Evolutionary conservation across 2,888 invertebrate species (phyloP).

Genomic region (Odontocerum albicorne): DNA sequence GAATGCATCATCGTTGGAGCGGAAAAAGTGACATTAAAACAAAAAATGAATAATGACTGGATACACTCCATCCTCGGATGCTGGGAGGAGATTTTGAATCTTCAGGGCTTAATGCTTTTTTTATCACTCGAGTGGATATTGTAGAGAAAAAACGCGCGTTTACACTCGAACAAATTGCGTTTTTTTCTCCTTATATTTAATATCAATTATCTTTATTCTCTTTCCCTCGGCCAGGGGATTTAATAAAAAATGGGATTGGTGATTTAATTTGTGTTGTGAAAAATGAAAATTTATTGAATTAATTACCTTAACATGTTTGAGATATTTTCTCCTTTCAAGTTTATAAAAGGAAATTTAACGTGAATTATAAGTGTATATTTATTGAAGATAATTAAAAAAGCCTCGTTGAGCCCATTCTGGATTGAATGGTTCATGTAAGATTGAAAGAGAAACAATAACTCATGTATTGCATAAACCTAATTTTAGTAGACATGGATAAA

Average conservation of each 20-base stretch:
- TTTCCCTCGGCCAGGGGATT: slow-evolving; percentile 7
- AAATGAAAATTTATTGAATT: no score
- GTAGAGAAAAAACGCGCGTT: slow-evolving; percentile 8
- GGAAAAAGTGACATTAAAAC: slow-evolving; percentile 29
- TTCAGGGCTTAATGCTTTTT: slow-evolving; percentile 26
- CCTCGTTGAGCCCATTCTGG: no score
- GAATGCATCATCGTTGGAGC: slow-evolving; percentile 34
- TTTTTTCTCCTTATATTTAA: slow-evolving; percentile 16
- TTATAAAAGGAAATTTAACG: no score
- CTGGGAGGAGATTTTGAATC: slow-evolving; percentile 27
- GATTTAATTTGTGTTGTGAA: background rate
- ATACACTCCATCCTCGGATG: slow-evolving; percentile 22
- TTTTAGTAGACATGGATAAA: no score
- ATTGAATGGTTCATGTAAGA: no score
- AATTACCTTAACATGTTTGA: no score
- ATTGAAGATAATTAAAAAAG: no score
- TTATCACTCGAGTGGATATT: slow-evolving; percentile 18
- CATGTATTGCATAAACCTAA: no score
- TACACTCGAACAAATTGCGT: slow-evolving; percentile 23
- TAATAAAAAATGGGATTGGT: slow-evolving; percentile 14
- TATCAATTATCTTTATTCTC: slow-evolving; percentile 12
- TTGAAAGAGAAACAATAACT: no score
- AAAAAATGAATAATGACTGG: slow-evolving; percentile 33
- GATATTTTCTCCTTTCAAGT: no score
- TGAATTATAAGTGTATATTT: no score